Conservation (phyloP, 2,888 invertebrate species). For the Seladonia tumulorum region DNA sequence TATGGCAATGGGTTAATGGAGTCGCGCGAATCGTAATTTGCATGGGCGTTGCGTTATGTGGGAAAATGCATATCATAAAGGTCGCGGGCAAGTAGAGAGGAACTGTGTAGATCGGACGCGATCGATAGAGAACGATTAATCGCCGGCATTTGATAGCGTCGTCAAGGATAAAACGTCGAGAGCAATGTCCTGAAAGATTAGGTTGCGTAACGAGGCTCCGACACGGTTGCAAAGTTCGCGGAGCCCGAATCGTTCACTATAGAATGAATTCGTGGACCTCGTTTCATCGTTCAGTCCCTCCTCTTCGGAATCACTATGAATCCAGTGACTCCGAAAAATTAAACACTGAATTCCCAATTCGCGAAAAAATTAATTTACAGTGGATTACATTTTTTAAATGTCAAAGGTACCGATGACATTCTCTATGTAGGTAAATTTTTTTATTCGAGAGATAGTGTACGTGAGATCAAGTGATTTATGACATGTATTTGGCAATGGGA, state of each 20-base stretch:
- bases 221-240: conserved; percentile 27
- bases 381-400: too few species aligned
- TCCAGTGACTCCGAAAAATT: neutral
- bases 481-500: conserved; percentile 19
- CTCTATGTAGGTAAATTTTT: too few species aligned
- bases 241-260: conserved; percentile 3
- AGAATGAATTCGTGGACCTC: neutral
- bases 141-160: conserved; percentile 28
- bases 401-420: too few species aligned
- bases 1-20: conserved; percentile 39
- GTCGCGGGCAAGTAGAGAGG: conserved; percentile 17
- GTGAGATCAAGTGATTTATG: neutral
- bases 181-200: conserved; percentile 57
- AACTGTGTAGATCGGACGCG: conserved; percentile 20
- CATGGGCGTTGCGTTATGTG: conserved; percentile 36
- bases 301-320: neutral
- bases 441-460: neutral
- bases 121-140: conserved; percentile 55
- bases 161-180: conserved; percentile 58
- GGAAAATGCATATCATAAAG: conserved; percentile 48
- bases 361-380: too few species aligned
- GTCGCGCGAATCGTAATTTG: conserved; percentile 45
- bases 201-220: conserved; percentile 46
- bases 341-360: too few species aligned
- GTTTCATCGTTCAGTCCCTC: neutral